Percentiles rank a stretch among this genome's conserved stretches.
Conservation (phyloP, 2,113 vertebrate species). For the Rhinolophus ferrumequinum region DNA sequence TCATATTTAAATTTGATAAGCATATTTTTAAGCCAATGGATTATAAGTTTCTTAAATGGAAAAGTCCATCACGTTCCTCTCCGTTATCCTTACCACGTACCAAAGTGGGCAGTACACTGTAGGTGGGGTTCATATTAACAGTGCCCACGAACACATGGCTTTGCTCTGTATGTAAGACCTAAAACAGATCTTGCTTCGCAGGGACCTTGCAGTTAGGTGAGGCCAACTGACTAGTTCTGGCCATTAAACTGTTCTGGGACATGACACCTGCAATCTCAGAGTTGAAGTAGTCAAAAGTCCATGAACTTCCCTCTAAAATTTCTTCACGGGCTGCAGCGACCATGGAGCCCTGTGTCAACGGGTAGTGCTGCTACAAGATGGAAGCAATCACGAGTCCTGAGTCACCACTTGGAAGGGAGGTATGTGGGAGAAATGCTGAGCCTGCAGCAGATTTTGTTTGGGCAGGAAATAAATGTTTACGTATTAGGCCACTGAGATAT, state of each 20-base stretch:
- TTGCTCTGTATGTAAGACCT: neutral
- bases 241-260: neutral
- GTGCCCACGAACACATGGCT: neutral
- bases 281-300: neutral
- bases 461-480: conserved; percentile 15
- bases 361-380: neutral
- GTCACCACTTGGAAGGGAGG: neutral
- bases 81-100: neutral
- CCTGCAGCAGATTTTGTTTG: neutral
- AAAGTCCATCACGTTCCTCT: neutral
- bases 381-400: neutral
- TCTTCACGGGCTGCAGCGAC: neutral
- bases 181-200: neutral
- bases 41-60: neutral
- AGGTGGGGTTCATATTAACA: neutral
- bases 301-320: neutral
- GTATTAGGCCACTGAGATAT: neutral
- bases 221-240: neutral
- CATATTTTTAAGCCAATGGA: neutral
- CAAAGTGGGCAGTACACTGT: accelerated
- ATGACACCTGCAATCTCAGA: neutral
- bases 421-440: neutral
- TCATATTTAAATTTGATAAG: neutral
- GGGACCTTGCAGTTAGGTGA: neutral
- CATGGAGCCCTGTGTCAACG: neutral